phyloP scores from a whole-genome alignment of 2,888 invertebrate genomes.

The Petrolisthes cinctipes region DNA sequence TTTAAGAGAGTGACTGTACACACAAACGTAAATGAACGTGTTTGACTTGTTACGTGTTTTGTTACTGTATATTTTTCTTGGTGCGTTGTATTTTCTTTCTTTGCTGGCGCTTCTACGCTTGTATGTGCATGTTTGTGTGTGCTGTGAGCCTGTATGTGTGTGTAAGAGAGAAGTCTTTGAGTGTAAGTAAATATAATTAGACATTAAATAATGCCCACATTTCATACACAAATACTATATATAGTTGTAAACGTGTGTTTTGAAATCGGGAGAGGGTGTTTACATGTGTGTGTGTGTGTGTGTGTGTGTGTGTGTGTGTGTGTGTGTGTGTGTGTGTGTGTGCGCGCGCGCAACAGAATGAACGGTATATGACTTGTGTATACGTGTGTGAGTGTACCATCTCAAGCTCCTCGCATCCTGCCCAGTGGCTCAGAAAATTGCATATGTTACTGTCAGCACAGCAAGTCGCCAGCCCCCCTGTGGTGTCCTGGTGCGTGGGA shows the following conservation, averaged over 20 bases:
- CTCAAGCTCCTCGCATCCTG: background rate
- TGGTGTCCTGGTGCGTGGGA: background rate
- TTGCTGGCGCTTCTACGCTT: no score
- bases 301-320: background rate
- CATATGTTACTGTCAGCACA: constrained; percentile 24
- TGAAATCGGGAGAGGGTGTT: background rate
- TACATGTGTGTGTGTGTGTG: background rate
- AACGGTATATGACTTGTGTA: background rate
- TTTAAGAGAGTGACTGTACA: no score
- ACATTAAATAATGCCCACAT: no score
- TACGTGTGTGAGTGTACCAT: background rate
- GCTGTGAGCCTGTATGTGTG: no score
- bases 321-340: constrained; percentile 1
- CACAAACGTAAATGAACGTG: no score
- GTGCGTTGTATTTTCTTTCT: no score
- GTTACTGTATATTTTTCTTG: no score
- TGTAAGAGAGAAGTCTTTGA: no score
- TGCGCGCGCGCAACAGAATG: background rate
- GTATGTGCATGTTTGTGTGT: no score
- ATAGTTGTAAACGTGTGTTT: background rate
- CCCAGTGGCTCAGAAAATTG: constrained; percentile 39
- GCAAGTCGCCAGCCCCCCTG: background rate
- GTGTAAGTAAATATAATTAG: no score
- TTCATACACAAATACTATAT: no score
- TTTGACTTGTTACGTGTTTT: no score